These are phyloP conservation scores for Noctuana brunneofusca DNA, from an alignment of 2,888 invertebrate species.

Conservation along the genomic window DNA sequence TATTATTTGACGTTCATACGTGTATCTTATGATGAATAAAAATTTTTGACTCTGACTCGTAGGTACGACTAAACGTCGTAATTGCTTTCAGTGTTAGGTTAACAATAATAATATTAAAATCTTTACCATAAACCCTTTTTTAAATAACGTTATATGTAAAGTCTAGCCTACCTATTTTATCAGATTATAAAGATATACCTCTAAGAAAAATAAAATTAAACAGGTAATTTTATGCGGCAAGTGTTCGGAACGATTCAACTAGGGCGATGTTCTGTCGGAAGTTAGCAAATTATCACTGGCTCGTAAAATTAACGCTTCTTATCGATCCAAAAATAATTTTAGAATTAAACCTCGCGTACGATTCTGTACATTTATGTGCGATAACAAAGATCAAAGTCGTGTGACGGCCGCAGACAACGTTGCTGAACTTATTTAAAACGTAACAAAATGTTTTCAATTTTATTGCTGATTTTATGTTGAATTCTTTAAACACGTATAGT, in stretches of 20 bases:
- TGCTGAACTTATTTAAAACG: constrained; percentile 80
- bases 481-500: constrained; percentile 76
- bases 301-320: constrained; percentile 83
- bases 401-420: constrained; percentile 49
- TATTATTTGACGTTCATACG: no score
- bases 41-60: no score
- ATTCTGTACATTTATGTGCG: constrained; percentile 60
- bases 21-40: no score
- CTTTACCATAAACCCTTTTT: no score
- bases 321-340: constrained; percentile 80
- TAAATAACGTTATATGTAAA: background rate
- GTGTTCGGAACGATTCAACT: constrained; percentile 76
- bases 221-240: constrained; percentile 74
- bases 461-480: constrained; percentile 82
- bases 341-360: constrained; percentile 49
- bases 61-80: no score
- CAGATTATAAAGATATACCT: constrained; percentile 38
- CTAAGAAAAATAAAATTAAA: constrained; percentile 35
- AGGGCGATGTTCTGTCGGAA: constrained; percentile 80
- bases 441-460: constrained; percentile 83
- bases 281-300: constrained; percentile 82
- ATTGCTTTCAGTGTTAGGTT: no score
- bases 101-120: no score
- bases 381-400: constrained; percentile 65
- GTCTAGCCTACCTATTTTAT: background rate